phyloP scores from a whole-genome alignment of 2,797 vertebrate species.

The Manis crassicaudata region DNA sequence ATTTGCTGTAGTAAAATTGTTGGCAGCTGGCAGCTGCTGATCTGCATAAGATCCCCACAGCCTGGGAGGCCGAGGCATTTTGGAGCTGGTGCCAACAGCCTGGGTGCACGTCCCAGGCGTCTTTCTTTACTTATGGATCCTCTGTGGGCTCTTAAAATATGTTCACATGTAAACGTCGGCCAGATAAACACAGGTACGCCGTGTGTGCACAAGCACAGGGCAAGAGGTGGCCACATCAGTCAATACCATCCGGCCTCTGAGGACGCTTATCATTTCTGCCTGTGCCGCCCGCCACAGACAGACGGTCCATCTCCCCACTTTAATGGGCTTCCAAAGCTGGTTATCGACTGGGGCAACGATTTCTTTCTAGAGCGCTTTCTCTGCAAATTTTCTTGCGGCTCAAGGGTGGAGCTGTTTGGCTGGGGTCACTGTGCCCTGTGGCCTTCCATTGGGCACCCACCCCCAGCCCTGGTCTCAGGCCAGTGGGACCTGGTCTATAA shows the following conservation, averaged over 20 bases:
- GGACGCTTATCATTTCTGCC: not conserved
- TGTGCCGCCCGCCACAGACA: accelerated
- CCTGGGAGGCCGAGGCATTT: not conserved
- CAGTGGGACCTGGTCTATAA: not conserved
- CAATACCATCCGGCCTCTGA: accelerated
- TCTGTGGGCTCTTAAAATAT: accelerated
- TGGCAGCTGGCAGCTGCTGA: slow-evolving; percentile 36
- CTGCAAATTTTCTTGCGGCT: not conserved
- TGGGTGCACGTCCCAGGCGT: accelerated
- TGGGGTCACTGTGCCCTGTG: not conserved
- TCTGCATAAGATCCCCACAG: not conserved
- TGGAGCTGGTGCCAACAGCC: accelerated
- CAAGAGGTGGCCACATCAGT: accelerated
- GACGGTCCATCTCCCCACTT: accelerated
- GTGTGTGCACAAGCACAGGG: accelerated
- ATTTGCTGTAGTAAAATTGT: slow-evolving; percentile 29
- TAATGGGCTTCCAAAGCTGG: not conserved
- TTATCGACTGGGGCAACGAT: accelerated
- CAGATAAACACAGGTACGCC: not conserved
- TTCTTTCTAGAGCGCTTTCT: not conserved
- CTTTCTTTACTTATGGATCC: accelerated
- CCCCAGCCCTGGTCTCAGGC: not conserved
- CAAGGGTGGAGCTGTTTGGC: not conserved
- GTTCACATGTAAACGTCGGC: accelerated
- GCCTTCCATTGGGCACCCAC: accelerated